phyloP scores from a whole-genome alignment of 2,888 invertebrate species.

The Sarcophaga subvicina region DNA sequence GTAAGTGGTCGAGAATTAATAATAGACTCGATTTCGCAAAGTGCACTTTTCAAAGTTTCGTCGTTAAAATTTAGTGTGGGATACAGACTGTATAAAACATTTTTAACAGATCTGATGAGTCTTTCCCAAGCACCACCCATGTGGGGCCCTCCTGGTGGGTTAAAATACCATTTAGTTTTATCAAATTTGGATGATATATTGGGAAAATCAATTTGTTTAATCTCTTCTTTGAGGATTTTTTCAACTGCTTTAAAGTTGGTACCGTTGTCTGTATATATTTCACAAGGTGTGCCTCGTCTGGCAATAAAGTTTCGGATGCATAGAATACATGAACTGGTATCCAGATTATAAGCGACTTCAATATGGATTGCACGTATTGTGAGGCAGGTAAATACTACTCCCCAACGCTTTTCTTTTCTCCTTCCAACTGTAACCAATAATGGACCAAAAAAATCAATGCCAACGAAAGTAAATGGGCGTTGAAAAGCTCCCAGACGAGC shows the following conservation, averaged over 20 bases:
- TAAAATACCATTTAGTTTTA: not conserved
- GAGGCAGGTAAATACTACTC: constrained; percentile 69
- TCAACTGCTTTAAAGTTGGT: no score
- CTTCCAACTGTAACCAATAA: constrained; percentile 57
- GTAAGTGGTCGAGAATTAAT: no score
- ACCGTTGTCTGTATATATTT: no score
- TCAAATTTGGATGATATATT: constrained; percentile 14
- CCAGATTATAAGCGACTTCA: no score
- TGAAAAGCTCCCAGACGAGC: no score
- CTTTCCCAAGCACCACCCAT: constrained; percentile 64
- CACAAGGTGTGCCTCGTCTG: no score
- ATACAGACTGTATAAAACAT: not conserved
- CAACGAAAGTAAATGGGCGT: not conserved
- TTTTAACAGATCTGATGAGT: constrained; percentile 34
- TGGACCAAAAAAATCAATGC: constrained; percentile 68
- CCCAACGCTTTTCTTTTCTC: constrained; percentile 69
- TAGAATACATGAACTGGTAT: no score
- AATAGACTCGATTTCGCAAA: constrained; percentile 50
- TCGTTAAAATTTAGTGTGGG: no score
- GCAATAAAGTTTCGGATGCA: no score
- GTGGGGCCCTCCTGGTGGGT: constrained; percentile 62
- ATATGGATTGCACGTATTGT: no score
- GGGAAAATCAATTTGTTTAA: not conserved
- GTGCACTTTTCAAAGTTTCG: constrained; percentile 11
- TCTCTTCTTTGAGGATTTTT: no score